Evolutionary conservation across 2,797 vertebrate species (phyloP).

Genomic region (Sebastes alutus): DNA sequence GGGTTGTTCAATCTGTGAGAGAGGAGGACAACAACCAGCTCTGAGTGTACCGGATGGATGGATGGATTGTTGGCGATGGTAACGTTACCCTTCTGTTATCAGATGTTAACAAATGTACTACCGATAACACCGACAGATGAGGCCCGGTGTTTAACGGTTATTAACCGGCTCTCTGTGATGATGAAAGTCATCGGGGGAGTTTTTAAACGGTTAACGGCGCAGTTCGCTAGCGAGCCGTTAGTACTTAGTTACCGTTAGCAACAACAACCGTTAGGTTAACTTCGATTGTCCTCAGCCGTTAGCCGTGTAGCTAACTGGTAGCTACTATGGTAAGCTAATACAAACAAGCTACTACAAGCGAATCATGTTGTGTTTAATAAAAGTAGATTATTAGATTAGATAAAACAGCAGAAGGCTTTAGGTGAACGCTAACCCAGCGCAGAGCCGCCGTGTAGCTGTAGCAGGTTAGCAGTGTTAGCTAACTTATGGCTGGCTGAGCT

Average conservation of each 20-base stretch:
- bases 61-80: slow-evolving; percentile 63
- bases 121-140: background rate
- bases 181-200: slow-evolving; percentile 67
- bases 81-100: slow-evolving; percentile 53
- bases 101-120: slow-evolving; percentile 1
- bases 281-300: slow-evolving; percentile 68
- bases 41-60: slow-evolving; percentile 68
- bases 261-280: slow-evolving; percentile 68
- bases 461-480: slow-evolving; percentile 66
- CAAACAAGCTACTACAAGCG: background rate
- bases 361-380: background rate
- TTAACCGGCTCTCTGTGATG: slow-evolving; percentile 25
- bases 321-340: slow-evolving; percentile 24
- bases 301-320: slow-evolving; percentile 48
- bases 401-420: background rate
- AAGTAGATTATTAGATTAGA: background rate
- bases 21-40: slow-evolving; percentile 75
- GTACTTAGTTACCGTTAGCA: slow-evolving; percentile 53
- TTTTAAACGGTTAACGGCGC: slow-evolving; percentile 42
- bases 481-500: slow-evolving; percentile 60
- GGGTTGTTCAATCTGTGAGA: slow-evolving; percentile 75
- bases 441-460: slow-evolving; percentile 39
- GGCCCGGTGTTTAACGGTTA: slow-evolving; percentile 1
- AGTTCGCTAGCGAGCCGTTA: slow-evolving; percentile 50
- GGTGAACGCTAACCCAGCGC: slow-evolving; percentile 12